Conservation (phyloP, 2,113 vertebrate species). For the Cyanistes caeruleus region DNA sequence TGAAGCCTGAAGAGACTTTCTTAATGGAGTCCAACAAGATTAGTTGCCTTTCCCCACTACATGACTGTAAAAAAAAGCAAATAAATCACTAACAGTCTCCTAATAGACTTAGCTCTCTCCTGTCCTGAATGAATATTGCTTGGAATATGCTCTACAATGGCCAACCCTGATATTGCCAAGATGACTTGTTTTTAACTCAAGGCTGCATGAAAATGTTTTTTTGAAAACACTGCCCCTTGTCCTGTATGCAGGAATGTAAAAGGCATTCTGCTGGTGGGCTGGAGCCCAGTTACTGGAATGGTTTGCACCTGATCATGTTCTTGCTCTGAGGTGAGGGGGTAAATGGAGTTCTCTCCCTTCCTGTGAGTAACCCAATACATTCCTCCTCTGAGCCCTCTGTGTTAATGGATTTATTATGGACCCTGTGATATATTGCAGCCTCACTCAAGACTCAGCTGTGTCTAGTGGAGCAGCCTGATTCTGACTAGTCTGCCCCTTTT, state of each 20-base stretch:
- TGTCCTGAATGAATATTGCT: conserved; percentile 44
- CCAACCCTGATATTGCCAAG: not conserved
- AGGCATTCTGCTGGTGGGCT: not conserved
- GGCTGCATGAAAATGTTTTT: not conserved
- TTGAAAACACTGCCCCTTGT: not conserved
- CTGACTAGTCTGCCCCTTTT: not conserved
- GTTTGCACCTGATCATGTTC: not conserved
- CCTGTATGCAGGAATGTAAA: not conserved
- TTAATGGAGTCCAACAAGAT: conserved; percentile 62
- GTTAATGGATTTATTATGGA: not conserved
- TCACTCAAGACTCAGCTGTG: not conserved
- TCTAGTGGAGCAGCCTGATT: not conserved
- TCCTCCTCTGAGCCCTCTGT: not conserved
- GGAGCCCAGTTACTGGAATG: not conserved
- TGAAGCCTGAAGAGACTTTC: conserved; percentile 44
- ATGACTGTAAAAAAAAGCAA: conserved; percentile 34
- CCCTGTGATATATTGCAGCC: not conserved
- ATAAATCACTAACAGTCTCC: conserved; percentile 54
- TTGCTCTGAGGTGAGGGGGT: not conserved
- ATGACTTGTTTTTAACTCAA: not conserved
- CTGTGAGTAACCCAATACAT: not conserved
- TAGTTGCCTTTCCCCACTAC: conserved; percentile 42
- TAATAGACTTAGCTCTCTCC: conserved; percentile 56
- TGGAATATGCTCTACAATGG: not conserved
- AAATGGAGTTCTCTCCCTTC: not conserved